phyloP scores from a whole-genome alignment of 2,113 vertebrate species.

The Bubo blakistoni region DNA sequence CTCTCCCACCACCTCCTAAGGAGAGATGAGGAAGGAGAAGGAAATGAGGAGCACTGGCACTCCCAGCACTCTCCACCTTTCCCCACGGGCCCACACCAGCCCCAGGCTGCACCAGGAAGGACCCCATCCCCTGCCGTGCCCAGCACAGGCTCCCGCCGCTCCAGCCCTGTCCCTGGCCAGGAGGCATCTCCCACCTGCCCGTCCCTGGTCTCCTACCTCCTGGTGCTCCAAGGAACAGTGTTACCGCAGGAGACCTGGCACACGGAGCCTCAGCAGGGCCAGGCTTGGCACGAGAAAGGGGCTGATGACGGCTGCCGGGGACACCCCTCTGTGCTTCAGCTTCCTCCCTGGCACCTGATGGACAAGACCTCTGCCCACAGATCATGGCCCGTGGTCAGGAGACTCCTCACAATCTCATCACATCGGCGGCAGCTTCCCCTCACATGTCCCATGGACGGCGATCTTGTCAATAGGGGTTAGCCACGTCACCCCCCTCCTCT shows the following conservation, averaged over 20 bases:
- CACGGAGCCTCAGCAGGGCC: background rate
- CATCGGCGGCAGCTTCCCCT: background rate
- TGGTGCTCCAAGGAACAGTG: background rate
- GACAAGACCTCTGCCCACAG: background rate
- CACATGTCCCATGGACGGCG: accelerated
- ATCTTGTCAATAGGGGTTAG: background rate
- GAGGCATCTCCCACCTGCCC: background rate
- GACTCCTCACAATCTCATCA: background rate
- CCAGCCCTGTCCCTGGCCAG: background rate
- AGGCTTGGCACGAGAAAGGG: background rate
- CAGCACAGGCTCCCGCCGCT: background rate
- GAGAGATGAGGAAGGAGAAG: background rate
- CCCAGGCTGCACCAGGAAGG: background rate
- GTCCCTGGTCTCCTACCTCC: background rate
- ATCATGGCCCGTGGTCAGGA: accelerated
- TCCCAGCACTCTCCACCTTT: background rate
- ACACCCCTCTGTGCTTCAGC: too few species aligned
- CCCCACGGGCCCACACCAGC: accelerated
- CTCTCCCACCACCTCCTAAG: background rate
- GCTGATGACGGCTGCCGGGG: background rate
- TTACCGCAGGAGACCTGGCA: background rate
- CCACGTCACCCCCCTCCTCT: background rate
- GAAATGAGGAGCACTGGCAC: accelerated
- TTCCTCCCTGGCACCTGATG: too few species aligned
- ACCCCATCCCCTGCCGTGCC: accelerated